Evolutionary conservation across 2,797 vertebrate genomes (phyloP), one percentile per base, ranked within the genome.

Genomic region (Glyptemys insculpta): DNA sequence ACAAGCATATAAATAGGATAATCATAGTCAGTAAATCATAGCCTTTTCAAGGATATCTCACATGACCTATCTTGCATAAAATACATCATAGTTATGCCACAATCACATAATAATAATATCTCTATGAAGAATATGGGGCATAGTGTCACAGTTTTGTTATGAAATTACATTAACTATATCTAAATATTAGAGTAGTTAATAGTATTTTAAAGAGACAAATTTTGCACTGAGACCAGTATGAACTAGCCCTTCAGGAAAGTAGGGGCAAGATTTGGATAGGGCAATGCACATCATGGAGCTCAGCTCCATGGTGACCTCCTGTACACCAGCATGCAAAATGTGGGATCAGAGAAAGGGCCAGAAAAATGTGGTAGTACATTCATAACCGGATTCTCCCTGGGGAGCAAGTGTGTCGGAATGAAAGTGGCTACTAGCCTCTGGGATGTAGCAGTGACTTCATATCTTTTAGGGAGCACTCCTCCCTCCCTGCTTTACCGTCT

Each of bases 191-290:
- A 81, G 27, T 47, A 84, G 81, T 10, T 15, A 89, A 59, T 9
- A 76, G 12, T 12, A 86, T 74, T 19, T 0, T 80, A 5, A 34
- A 29, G 12, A 19, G 50, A 91, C 79, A 16, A 6, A 3, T 4
- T 1, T 47, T 57, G 31, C 19, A 29, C 41, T 15, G n/a, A 90
- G 65, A 52, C 4, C 0, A 44, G 10, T 11, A 14, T 54, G 27
- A 76, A 65, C n/a, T 56, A 54, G 74, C 15, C 62, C 84, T 84
- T 5, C 65, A 25, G 50, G 29, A 6, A 81, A 78, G 52, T 50
- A 29, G 14, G 56, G 27, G 41, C 2, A 16, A 0, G 0, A 37
- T 0, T 59, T 49, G 81, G 34, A 4, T 37, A 78, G 37, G 41
- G 19, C 6, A 49, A 44, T 41, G 15, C 1, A 23, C 15, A 8